Evolutionary conservation across 1,140 invertebrate species (phyloP).

Genomic region (roundworm (Caenorhabditis elegans)): DNA sequence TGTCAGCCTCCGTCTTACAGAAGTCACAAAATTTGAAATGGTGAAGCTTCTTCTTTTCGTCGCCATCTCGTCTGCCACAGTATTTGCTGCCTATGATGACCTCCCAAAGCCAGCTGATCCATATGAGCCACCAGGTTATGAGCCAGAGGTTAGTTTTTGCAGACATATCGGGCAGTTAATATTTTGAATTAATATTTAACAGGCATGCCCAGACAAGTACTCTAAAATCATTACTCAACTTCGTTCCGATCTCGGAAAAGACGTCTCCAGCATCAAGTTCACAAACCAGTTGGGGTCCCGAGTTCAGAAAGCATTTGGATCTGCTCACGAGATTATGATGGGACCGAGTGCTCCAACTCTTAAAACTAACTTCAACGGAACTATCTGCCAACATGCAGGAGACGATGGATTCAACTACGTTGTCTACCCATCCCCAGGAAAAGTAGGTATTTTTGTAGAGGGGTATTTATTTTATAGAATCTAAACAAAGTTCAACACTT

Average conservation of each 20-base stretch:
- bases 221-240: neutral
- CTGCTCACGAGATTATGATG: slow-evolving; percentile 9
- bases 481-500: no score
- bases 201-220: neutral
- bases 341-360: slow-evolving; percentile 10
- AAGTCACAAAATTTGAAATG: neutral
- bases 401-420: slow-evolving; percentile 1
- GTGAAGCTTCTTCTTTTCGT: neutral
- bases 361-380: slow-evolving; percentile 11
- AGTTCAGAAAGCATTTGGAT: neutral
- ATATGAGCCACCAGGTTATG: slow-evolving; percentile 27
- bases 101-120: slow-evolving; percentile 23
- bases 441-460: neutral
- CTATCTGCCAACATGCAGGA: neutral
- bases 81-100: slow-evolving; percentile 9
- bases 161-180: no score
- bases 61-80: neutral
- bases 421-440: slow-evolving; percentile 22
- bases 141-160: neutral
- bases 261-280: slow-evolving; percentile 8
- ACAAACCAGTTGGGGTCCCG: neutral
- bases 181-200: neutral
- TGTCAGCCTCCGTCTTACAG: neutral
- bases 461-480: no score
- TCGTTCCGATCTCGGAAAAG: slow-evolving; percentile 3